Conservation (phyloP, 2,888 invertebrate genomes). For the Lissocephala sabroskyi region DNA sequence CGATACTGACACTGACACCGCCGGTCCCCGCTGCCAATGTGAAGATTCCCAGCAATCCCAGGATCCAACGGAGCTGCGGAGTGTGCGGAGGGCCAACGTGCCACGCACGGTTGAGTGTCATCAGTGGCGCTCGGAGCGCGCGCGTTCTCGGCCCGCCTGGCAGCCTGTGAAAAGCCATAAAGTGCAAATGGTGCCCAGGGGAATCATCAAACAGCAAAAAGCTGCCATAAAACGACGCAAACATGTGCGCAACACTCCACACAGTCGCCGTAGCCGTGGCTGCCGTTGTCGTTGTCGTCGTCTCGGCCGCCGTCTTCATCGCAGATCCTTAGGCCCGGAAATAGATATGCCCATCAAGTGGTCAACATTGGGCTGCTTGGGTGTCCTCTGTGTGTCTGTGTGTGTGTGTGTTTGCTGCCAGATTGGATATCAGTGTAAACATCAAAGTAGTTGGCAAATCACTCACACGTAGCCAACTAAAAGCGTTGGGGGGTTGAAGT, state of each 20-base stretch:
- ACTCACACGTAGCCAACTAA: constrained; percentile 35
- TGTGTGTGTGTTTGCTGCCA: constrained; percentile 13
- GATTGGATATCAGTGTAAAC: constrained; percentile 37
- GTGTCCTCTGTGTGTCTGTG: neutral
- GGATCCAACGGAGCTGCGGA: no score
- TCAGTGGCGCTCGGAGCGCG: neutral
- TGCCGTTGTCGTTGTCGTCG: no score
- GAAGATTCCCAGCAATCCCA: no score
- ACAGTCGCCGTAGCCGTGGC: no score
- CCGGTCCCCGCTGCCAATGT: neutral
- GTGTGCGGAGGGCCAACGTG: neutral
- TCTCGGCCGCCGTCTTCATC: no score
- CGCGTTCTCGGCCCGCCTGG: constrained; percentile 9
- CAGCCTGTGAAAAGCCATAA: constrained; percentile 54
- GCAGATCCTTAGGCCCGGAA: constrained; percentile 28
- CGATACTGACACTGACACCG: neutral
- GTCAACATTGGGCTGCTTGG: constrained; percentile 31
- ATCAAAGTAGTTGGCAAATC: constrained; percentile 37
- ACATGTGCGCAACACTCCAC: constrained; percentile 32
- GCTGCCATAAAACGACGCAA: constrained; percentile 49
- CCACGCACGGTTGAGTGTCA: constrained; percentile 15
- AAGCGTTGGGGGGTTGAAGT: no score
- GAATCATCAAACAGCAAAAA: constrained; percentile 59
- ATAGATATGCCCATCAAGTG: constrained; percentile 43
- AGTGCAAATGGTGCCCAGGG: constrained; percentile 61